phyloP scores from a whole-genome alignment of 2,113 vertebrate species.

The Cathartes aura region DNA sequence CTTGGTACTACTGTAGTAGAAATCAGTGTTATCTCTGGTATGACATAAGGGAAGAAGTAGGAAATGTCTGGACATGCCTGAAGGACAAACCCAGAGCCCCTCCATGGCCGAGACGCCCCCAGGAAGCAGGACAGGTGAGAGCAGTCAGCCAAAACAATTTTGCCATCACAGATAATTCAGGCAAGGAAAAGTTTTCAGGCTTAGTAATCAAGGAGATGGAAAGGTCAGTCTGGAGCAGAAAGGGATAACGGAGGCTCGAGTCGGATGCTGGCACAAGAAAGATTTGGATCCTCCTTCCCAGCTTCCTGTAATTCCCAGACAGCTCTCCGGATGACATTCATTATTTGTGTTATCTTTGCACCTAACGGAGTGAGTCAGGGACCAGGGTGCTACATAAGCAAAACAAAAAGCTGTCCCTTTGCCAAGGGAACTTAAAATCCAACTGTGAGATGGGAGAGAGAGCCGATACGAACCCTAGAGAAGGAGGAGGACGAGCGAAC shows the following conservation, averaged over 20 bases:
- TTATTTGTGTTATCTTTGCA: conserved; percentile 51
- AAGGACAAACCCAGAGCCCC: not conserved
- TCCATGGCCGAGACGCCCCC: fast-evolving
- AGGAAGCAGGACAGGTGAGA: not conserved
- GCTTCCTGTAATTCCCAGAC: not conserved
- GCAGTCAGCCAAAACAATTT: not conserved
- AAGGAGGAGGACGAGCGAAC: not conserved
- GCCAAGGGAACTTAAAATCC: not conserved
- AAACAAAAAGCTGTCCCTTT: not conserved
- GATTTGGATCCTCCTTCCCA: not conserved
- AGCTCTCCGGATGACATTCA: not conserved
- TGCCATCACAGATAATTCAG: not conserved
- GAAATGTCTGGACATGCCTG: not conserved
- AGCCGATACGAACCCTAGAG: not conserved
- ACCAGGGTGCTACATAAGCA: not conserved
- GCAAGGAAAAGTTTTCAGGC: not conserved
- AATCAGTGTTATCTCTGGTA: not conserved
- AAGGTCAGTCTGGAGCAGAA: not conserved
- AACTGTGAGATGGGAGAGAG: not conserved
- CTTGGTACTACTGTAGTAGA: not conserved
- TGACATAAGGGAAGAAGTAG: not conserved
- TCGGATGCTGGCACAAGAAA: not conserved
- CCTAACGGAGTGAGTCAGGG: not conserved
- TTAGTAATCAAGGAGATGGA: not conserved
- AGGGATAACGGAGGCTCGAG: not conserved